Conservation (phyloP, 2,888 invertebrate species). For the Miltochrista miniata region DNA sequence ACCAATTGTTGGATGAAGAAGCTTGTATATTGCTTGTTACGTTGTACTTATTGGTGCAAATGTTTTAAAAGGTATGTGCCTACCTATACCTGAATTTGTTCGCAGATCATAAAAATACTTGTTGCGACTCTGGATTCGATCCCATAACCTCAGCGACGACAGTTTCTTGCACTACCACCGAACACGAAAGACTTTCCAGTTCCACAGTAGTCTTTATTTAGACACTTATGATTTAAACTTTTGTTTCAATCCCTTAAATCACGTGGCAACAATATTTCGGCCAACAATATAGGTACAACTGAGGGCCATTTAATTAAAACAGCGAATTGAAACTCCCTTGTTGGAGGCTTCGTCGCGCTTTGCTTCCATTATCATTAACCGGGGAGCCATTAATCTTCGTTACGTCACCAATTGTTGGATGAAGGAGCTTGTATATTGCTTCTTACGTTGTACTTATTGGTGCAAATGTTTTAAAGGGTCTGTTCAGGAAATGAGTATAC, state of each 20-base stretch:
- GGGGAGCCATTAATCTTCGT: constrained; percentile 66
- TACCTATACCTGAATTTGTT: neutral
- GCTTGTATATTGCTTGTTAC: constrained; percentile 22
- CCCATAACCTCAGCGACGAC: too few species aligned
- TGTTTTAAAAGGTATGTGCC: neutral
- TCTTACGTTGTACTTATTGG: constrained; percentile 19
- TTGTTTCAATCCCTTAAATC: too few species aligned
- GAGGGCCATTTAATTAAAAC: constrained; percentile 60
- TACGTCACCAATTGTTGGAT: constrained; percentile 41
- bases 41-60: constrained; percentile 24
- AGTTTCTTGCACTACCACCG: too few species aligned
- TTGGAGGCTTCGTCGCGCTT: constrained; percentile 47
- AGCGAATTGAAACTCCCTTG: constrained; percentile 64
- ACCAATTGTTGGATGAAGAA: constrained; percentile 36
- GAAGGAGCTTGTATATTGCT: constrained; percentile 27
- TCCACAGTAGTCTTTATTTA: too few species aligned
- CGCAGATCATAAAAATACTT: too few species aligned
- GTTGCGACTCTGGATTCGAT: too few species aligned
- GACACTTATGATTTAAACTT: too few species aligned
- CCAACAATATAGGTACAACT: constrained; percentile 26
- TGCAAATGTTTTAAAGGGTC: constrained; percentile 5
- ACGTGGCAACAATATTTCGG: constrained; percentile 5
- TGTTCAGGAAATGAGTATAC: neutral
- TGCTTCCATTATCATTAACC: constrained; percentile 72
- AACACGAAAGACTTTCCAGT: too few species aligned